Conservation (phyloP, 2,113 vertebrate genomes). For the Ammodytes dubius region DNA sequence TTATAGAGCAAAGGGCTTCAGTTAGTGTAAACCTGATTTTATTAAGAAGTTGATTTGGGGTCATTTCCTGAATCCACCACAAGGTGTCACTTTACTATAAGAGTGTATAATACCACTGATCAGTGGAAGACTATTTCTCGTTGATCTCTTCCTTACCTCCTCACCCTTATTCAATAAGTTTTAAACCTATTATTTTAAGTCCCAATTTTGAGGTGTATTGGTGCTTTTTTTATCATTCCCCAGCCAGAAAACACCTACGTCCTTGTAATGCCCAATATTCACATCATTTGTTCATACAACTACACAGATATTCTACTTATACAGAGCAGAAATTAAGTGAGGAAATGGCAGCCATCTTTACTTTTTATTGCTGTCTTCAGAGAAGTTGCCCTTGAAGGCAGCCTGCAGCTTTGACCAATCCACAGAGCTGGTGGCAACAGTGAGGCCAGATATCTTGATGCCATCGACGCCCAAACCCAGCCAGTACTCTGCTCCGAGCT, state of each 20-base stretch:
- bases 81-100: conserved; percentile 33
- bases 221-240: background rate
- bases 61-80: conserved; percentile 23
- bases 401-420: conserved; percentile 76
- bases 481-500: conserved; percentile 78
- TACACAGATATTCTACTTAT: background rate
- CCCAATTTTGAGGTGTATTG: background rate
- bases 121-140: background rate
- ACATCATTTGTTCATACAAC: background rate
- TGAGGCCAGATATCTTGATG: conserved; percentile 80
- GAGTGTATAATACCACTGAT: background rate
- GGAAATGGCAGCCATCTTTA: conserved; percentile 10
- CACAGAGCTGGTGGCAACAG: fast-evolving
- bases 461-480: conserved; percentile 81
- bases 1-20: background rate
- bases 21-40: background rate
- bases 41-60: background rate
- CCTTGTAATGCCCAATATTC: background rate
- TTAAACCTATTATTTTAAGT: background rate
- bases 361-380: conserved; percentile 60
- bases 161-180: background rate
- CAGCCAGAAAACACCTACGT: background rate
- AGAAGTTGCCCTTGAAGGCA: conserved; percentile 70
- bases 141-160: background rate
- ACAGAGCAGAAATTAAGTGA: background rate